Evolutionary conservation across 1,140 invertebrate genomes (phyloP).

Genomic region (Lepidurus packardi): DNA sequence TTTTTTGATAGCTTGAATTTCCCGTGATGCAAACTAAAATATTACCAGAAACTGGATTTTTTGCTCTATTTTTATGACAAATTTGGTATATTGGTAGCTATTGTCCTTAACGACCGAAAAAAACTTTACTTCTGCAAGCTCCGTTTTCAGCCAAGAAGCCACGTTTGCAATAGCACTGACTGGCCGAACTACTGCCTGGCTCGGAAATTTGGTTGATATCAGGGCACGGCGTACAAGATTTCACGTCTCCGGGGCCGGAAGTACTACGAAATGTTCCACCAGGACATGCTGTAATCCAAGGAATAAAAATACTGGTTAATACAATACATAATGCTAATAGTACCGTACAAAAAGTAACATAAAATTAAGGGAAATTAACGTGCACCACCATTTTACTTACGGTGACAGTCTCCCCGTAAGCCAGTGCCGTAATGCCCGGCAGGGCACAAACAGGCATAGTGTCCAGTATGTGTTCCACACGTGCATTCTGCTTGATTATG

Average conservation of each 20-base stretch:
- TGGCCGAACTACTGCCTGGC: constrained; percentile 48
- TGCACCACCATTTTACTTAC: constrained; percentile 47
- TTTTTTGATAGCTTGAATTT: too few relatives aligned
- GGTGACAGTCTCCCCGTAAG: constrained; percentile 53
- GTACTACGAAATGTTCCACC: constrained; percentile 48
- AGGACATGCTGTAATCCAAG: constrained; percentile 45
- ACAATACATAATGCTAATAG: background rate
- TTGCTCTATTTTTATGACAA: too few relatives aligned
- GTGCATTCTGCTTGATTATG: constrained; percentile 56
- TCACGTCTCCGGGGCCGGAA: constrained; percentile 50
- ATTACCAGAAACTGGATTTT: too few relatives aligned
- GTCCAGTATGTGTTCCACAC: constrained; percentile 61
- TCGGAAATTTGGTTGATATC: constrained; percentile 57
- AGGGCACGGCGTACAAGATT: constrained; percentile 56
- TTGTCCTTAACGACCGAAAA: constrained; percentile 33
- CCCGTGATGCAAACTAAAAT: too few relatives aligned
- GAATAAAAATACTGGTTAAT: constrained; percentile 12
- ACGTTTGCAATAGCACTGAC: constrained; percentile 56
- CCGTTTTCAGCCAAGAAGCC: constrained; percentile 50
- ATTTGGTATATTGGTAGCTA: too few relatives aligned
- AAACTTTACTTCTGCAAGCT: constrained; percentile 49
- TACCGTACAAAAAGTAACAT: constrained; percentile 24
- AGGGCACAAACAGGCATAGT: constrained; percentile 61
- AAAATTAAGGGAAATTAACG: constrained; percentile 28
- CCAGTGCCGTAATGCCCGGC: constrained; percentile 62